Conservation (phyloP, 2,888 invertebrate species). For the Endotricha flammealis region DNA sequence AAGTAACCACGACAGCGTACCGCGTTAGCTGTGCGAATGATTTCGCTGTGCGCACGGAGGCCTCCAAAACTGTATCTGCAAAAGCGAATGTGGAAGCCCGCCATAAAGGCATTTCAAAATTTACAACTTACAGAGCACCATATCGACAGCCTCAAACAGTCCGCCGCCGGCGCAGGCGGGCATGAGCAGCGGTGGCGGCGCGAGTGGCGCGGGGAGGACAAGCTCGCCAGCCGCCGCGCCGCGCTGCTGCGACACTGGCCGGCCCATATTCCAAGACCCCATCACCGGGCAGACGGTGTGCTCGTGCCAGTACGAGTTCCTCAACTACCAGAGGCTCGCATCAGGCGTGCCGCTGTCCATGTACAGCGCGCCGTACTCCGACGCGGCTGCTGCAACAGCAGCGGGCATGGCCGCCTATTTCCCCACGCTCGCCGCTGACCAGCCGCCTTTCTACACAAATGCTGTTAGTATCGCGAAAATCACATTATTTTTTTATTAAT, state of each 20-base stretch:
- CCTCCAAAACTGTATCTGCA: slow-evolving; percentile 53
- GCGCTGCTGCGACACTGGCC: slow-evolving; percentile 94
- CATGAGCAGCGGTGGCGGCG: slow-evolving; percentile 75
- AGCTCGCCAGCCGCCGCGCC: slow-evolving; percentile 75
- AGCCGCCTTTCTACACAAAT: slow-evolving; percentile 90
- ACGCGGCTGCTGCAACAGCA: slow-evolving; percentile 81
- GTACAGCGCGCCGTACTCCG: slow-evolving; percentile 88
- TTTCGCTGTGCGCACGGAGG: slow-evolving; percentile 61
- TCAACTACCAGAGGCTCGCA: slow-evolving; percentile 89
- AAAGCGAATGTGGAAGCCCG: slow-evolving; percentile 71
- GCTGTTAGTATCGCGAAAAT: slow-evolving; percentile 88
- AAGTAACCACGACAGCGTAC: slow-evolving; percentile 47
- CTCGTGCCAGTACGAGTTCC: slow-evolving; percentile 93
- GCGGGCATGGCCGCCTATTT: slow-evolving; percentile 92
- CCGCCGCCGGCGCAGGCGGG: slow-evolving; percentile 81
- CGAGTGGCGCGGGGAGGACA: slow-evolving; percentile 72
- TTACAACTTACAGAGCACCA: slow-evolving; percentile 79
- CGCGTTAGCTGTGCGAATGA: slow-evolving; percentile 46
- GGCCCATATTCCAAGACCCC: slow-evolving; percentile 93
- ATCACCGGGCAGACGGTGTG: slow-evolving; percentile 92
- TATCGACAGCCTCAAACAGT: slow-evolving; percentile 85
- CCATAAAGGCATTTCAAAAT: slow-evolving; percentile 78
- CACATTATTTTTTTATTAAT: too few relatives aligned
- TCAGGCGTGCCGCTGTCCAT: slow-evolving; percentile 87
- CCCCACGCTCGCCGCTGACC: slow-evolving; percentile 89